These are phyloP conservation scores for Cynodonichthys magdalenae DNA, from an alignment of 2,797 vertebrate species.

Conservation along the genomic window DNA sequence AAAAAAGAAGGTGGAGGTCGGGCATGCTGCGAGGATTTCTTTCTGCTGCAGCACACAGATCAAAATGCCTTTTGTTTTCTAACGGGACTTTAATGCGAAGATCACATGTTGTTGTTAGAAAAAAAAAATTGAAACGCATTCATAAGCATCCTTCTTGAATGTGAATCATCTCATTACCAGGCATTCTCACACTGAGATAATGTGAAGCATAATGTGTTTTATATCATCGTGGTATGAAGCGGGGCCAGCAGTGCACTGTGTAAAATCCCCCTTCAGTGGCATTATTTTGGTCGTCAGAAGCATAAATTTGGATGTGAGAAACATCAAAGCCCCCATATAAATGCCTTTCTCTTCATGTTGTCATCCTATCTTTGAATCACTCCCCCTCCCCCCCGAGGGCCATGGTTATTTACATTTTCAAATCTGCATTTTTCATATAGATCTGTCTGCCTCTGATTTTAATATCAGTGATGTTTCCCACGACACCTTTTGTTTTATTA, in stretches of 20 bases:
- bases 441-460: conserved; percentile 89
- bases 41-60: conserved; percentile 36
- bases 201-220: conserved; percentile 79
- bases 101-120: conserved; percentile 76
- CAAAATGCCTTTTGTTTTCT: conserved; percentile 62
- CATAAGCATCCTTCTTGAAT: conserved; percentile 77
- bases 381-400: conserved; percentile 80
- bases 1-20: conserved; percentile 43
- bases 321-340: conserved; percentile 81
- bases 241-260: conserved; percentile 74
- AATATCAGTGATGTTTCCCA: conserved; percentile 90
- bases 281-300: conserved; percentile 81
- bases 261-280: conserved; percentile 79
- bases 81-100: conserved; percentile 66
- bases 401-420: conserved; percentile 87
- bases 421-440: conserved; percentile 91
- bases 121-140: conserved; percentile 70
- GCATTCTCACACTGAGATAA: conserved; percentile 78
- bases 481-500: conserved; percentile 90
- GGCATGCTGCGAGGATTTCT: conserved; percentile 28
- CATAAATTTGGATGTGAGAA: conserved; percentile 82
- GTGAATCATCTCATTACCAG: conserved; percentile 80
- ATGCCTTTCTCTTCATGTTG: conserved; percentile 83
- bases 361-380: conserved; percentile 87
- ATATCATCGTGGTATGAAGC: conserved; percentile 76